A percentile compares a stretch with the other conserved stretches of the same genome.
phyloP scores from a whole-genome alignment of 2,113 vertebrate genomes.

The Delphinus delphis region DNA sequence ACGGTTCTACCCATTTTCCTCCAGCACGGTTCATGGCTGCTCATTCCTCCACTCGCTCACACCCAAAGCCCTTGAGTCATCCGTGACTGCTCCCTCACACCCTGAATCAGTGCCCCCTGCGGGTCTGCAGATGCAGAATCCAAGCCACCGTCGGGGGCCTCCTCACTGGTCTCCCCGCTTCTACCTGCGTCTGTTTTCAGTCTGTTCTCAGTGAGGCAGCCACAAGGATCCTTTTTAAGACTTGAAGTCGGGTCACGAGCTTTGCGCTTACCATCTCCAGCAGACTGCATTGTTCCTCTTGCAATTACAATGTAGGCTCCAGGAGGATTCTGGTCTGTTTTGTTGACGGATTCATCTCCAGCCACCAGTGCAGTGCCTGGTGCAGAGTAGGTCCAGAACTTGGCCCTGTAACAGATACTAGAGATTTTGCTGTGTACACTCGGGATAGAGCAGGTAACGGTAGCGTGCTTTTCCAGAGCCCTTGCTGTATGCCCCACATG shows the following conservation, averaged over 20 bases:
- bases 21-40: neutral
- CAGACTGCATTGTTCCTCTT: accelerated
- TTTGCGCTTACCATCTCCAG: accelerated
- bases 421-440: neutral
- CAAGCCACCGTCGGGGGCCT: neutral
- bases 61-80: neutral
- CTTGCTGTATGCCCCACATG: accelerated
- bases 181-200: neutral
- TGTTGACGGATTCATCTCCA: neutral
- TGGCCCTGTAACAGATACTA: neutral
- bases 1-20: neutral
- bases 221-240: neutral
- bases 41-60: neutral
- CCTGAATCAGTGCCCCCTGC: neutral
- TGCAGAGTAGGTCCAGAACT: neutral
- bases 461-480: accelerated
- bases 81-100: neutral
- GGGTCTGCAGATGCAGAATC: neutral
- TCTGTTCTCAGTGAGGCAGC: neutral
- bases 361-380: neutral
- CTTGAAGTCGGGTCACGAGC: neutral
- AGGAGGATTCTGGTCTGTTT: neutral
- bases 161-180: neutral
- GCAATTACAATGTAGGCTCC: neutral
- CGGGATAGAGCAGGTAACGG: neutral